Base-by-base conservation (phyloP, 2,888 invertebrate genomes). In the Metalampra italica region DNA sequence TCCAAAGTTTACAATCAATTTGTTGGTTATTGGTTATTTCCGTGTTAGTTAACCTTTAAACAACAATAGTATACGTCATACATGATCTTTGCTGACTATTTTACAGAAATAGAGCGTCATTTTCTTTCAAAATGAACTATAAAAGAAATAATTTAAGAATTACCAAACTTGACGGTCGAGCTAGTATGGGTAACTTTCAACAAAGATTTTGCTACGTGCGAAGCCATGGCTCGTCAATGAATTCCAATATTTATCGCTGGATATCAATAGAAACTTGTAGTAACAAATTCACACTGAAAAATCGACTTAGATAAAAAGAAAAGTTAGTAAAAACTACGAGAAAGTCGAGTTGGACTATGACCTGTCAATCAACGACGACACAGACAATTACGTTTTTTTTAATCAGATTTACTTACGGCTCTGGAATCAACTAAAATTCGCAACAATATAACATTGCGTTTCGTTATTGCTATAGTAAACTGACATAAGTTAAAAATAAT, bases 341-440 rank as follows among this genome's bases (percentile, higher is more conserved):
- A 22, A 22, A 22, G 22, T 83, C 87, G 88, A 22, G 22, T 83
- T 87, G 88, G 88, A 88, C 87, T 88, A 67, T 88, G 87, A 88
- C 84, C 87, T 78, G 61, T 59, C 65, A 54, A 42, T 55, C 12
- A n/a, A 34, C 40, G 34, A n/a, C 9, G 37, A 11, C 14, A 29
- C 32, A n/a, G n/a, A n/a, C n/a, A n/a, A n/a, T n/a, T n/a, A n/a
- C n/a, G n/a, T n/a, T n/a, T n/a, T n/a, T n/a, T n/a, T n/a, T n/a
- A n/a, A n/a, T n/a, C n/a, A n/a, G n/a, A n/a, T n/a, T n/a, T n/a
- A n/a, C n/a, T n/a, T n/a, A n/a, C n/a, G n/a, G n/a, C n/a, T n/a
- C n/a, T n/a, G n/a, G n/a, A n/a, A n/a, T n/a, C n/a, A n/a, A n/a
- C n/a, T n/a, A n/a, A n/a, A n/a, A n/a, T n/a, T n/a, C n/a, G n/a